Percentiles rank a stretch among this genome's conserved stretches.
Evolutionary conservation across 2,888 invertebrate genomes (phyloP).

Genomic region (Acleris laterana): DNA sequence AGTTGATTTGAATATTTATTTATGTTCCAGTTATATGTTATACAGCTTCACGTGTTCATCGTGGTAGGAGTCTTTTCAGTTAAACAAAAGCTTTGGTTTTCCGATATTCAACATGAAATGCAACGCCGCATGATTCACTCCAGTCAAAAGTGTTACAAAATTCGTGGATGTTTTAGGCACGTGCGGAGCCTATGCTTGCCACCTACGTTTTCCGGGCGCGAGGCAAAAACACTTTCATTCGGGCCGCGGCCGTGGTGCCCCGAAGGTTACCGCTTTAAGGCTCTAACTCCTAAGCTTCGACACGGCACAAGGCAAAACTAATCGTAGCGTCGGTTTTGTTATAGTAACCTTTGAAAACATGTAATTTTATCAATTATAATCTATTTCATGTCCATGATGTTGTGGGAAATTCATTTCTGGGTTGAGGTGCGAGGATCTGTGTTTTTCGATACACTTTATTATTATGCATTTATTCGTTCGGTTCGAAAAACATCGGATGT

Average conservation of each 20-base stretch:
- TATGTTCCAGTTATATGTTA: slow-evolving; percentile 2
- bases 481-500: too few relatives aligned
- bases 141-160: slow-evolving; percentile 28
- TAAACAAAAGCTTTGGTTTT: background rate
- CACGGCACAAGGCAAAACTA: background rate
- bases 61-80: too few relatives aligned
- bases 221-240: slow-evolving; percentile 50
- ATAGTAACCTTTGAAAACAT: background rate
- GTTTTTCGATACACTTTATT: too few relatives aligned
- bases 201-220: slow-evolving; percentile 47
- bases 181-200: slow-evolving; percentile 21
- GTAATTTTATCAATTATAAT: too few relatives aligned
- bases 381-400: too few relatives aligned
- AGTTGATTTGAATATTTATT: background rate
- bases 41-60: background rate
- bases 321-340: background rate
- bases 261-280: slow-evolving; percentile 34
- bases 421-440: too few relatives aligned
- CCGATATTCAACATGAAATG: slow-evolving; percentile 3
- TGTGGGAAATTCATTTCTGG: too few relatives aligned
- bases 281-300: slow-evolving; percentile 8
- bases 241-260: slow-evolving; percentile 43
- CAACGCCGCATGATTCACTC: slow-evolving; percentile 20
- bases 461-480: too few relatives aligned
- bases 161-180: slow-evolving; percentile 13